phyloP scores from a whole-genome alignment of 2,113 vertebrate genomes.

The Trichechus manatus region DNA sequence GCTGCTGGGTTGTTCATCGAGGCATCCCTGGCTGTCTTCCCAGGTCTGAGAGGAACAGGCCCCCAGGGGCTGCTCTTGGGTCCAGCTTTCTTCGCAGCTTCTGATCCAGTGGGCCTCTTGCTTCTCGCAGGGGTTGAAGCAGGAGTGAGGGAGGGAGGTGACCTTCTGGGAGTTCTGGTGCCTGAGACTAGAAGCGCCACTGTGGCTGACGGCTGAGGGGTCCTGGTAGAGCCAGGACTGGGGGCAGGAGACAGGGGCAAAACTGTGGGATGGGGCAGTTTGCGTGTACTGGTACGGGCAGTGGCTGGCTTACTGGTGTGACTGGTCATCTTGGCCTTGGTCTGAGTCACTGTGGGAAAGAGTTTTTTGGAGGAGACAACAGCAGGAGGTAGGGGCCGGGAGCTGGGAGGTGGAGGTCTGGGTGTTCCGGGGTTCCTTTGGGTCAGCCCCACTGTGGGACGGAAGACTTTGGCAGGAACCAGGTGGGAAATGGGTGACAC shows the following conservation, averaged over 20 bases:
- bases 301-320: background rate
- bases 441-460: background rate
- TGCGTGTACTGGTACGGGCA: background rate
- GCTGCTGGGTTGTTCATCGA: background rate
- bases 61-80: slow-evolving; percentile 43
- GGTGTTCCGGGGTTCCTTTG: background rate
- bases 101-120: slow-evolving; percentile 56
- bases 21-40: slow-evolving; percentile 71
- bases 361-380: background rate
- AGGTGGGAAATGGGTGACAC: background rate
- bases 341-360: background rate
- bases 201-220: background rate
- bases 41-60: background rate
- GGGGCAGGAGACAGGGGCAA: background rate
- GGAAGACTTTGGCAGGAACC: background rate
- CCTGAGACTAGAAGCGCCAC: background rate
- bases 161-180: background rate
- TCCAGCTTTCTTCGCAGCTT: slow-evolving; percentile 59
- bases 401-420: background rate
- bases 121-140: background rate
- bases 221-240: background rate
- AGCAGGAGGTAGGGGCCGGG: slow-evolving; percentile 64
- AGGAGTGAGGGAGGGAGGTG: background rate
- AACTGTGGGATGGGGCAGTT: background rate
- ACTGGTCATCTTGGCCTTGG: background rate